Percentiles rank a stretch among this genome's conserved stretches.
Evolutionary conservation across 2,888 invertebrate species (phyloP).

Genomic region (Microctonus hyperodae): DNA sequence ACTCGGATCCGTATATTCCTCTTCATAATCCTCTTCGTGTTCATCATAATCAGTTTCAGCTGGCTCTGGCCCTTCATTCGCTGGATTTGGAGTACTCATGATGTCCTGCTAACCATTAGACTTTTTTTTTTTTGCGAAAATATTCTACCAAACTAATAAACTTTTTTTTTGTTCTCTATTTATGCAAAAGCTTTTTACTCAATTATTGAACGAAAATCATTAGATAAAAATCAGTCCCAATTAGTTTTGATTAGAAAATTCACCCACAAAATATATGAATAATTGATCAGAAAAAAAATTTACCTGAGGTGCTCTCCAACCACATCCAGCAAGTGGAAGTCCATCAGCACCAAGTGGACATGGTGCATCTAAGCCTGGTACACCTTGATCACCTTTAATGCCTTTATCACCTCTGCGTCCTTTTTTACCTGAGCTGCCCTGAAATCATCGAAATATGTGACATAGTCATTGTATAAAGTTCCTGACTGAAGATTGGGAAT

Average conservation of each 20-base stretch:
- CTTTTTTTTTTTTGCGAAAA: constrained; percentile 11
- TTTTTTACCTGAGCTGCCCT: constrained; percentile 89
- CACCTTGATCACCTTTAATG: constrained; percentile 94
- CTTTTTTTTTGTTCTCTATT: not conserved
- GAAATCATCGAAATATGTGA: constrained; percentile 45
- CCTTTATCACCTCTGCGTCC: constrained; percentile 93
- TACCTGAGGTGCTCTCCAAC: constrained; percentile 91
- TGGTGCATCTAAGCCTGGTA: constrained; percentile 97
- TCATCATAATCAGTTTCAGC: constrained; percentile 69
- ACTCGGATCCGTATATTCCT: constrained; percentile 66
- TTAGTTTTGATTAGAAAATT: not conserved
- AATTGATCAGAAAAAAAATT: not conserved
- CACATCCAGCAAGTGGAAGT: constrained; percentile 94
- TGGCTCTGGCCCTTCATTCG: constrained; percentile 68
- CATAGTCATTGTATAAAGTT: not conserved
- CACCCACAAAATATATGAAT: not conserved
- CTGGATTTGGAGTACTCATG: constrained; percentile 63
- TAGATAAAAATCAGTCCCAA: not conserved
- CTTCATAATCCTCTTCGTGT: constrained; percentile 66
- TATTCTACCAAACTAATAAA: not conserved
- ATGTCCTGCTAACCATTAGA: constrained; percentile 52
- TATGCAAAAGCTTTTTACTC: not conserved
- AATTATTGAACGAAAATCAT: not conserved
- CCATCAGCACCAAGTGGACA: constrained; percentile 97
- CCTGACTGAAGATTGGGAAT: not conserved